Base-by-base conservation (phyloP, 2,888 invertebrate species). In the Chaitophorus viminalis region DNA sequence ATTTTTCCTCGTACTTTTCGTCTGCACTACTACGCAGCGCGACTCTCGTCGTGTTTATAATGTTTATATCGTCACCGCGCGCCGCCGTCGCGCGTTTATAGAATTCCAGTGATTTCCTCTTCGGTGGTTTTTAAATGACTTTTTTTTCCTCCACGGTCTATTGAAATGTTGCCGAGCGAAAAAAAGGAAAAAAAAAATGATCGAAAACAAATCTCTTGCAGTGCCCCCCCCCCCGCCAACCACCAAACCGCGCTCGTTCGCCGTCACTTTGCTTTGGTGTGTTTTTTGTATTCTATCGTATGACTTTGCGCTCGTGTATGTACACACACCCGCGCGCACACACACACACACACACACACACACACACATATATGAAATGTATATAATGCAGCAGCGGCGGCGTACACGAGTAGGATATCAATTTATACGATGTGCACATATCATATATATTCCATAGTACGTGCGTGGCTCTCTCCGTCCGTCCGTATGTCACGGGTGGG, bases 61-160 rank as follows among this genome's bases (percentile, higher is more conserved):
- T 46, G 46, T 46, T 46, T 46, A 65, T 79, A 79, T 60, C 33
- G n/a, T 36, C 79, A 36, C 36, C n/a, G 39, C 18, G 39, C 52
- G 70, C 25, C 68, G 33, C 68, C 29, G 70, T 36, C 9, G 11
- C 65, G 76, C 77, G 77, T 68, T 86, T 86, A 79, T 87, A 87
- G 79, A 87, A 87, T 78, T 79, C 31, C 86, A 9, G 31, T 39
- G 77, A 46, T 85, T 76, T 72, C 79, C 72, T 70, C 86, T 72
- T 39, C 70, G 76, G 77, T 25, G 76, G 78, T 72, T 86, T 86
- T 79, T 87, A 87, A 87, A 87, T 87, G 86, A 87, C 78, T 79
- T 87, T 87, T 85, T 72, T 70, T 39, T 33, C 18, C 72, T 25
- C 54, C 74, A 46, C 46, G 76, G 46, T 72, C 86, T 79, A 87